Conservation (phyloP, 2,888 invertebrate species). For the Eupithecia dodoneata region DNA sequence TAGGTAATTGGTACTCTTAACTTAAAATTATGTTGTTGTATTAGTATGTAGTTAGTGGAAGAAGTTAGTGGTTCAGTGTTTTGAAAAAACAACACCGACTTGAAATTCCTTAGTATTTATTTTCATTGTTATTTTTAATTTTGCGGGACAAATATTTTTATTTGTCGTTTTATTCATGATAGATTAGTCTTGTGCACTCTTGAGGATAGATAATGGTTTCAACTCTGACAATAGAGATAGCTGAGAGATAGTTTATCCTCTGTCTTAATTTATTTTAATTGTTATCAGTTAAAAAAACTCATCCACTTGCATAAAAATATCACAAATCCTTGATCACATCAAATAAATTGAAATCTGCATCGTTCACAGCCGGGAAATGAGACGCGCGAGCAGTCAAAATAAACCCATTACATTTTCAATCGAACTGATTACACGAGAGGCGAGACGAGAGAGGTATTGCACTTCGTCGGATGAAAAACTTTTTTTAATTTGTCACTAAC, state of each 20-base stretch:
- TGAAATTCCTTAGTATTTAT: too few relatives aligned
- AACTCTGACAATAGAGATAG: background rate
- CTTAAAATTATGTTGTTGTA: too few relatives aligned
- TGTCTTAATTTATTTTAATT: too few relatives aligned
- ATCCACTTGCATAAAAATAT: background rate
- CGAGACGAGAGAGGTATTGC: conserved; percentile 11
- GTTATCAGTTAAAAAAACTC: background rate
- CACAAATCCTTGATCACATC: conserved; percentile 10
- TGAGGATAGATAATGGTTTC: background rate
- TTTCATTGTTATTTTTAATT: too few relatives aligned
- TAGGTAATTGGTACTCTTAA: too few relatives aligned
- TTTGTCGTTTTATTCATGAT: too few relatives aligned
- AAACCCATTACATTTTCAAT: conserved; percentile 40
- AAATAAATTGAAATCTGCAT: conserved; percentile 26
- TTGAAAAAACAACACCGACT: too few relatives aligned
- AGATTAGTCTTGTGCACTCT: too few relatives aligned
- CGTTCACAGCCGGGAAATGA: conserved; percentile 34
- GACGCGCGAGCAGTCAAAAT: conserved; percentile 32
- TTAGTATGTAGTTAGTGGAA: too few relatives aligned
- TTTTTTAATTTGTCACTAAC: conserved; percentile 5
- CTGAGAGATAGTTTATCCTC: too few relatives aligned
- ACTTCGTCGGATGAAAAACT: conserved; percentile 10
- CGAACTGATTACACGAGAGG: conserved; percentile 20
- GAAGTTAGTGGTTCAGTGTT: too few relatives aligned
- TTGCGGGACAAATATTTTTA: too few relatives aligned